Base-by-base conservation (phyloP, 2,113 vertebrate genomes). In the Chloropsis hardwickii region DNA sequence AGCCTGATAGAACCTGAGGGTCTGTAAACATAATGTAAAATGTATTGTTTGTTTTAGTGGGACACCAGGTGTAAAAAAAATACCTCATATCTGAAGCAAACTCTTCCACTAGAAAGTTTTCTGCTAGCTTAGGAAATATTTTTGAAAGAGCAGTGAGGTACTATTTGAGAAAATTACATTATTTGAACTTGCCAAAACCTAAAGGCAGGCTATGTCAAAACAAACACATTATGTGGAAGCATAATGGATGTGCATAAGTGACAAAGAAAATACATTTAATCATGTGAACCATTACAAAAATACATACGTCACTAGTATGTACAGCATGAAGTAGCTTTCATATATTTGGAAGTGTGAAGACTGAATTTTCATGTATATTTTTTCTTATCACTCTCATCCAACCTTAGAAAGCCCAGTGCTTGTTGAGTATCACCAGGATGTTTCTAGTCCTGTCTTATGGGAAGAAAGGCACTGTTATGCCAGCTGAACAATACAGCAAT, bases 401-500 rank as follows among this genome's bases (percentile, higher is more conserved):
- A 72, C 14, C 15, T 42, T 28, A 81, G 69, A 80, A 84, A 84
- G 39, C 31, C 21, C 40, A 54, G 65, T 1, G 2, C 14, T 60
- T 33, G 7, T n/a, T 66, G 37, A 86, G 39, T 48, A 81, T 71
- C 84, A 60, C 14, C 10, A 29, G 80, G 57, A 66, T n/a, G 29
- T 51, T 73, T 62, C 76, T 44, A 73, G 61, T 45, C 15, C 19
- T 66, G 21, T 84, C 9, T 42, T 19, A 70, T 2, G 5, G 39
- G 65, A 90, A 73, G 39, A 91, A 10, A 33, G 45, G 37, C 48
- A 57, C 17, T 16, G 62, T 86, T 95, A 78, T 88, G 78, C 51
- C 80, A 83, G 67, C 48, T 61, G 47, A 95, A 94, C 94, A 96
- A 93, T 71, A 45, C 10, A 12, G 33, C 51, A 91, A 51, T 91